A percentile compares a stretch with the other conserved stretches of the same genome.
Evolutionary conservation across 2,113 vertebrate species (phyloP).

Genomic region (Triplophysa tibetana): DNA sequence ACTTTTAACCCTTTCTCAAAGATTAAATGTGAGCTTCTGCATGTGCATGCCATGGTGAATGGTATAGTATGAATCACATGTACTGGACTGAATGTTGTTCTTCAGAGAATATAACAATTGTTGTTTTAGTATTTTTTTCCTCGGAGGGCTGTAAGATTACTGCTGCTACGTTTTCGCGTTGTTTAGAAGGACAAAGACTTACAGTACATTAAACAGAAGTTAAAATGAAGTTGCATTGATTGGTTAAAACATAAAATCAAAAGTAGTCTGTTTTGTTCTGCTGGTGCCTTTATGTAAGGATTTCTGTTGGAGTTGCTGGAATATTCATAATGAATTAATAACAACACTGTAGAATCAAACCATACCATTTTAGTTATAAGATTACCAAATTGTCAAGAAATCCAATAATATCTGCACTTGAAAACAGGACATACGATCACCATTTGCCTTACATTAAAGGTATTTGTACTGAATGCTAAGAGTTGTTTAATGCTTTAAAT

Average conservation of each 20-base stretch:
- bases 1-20: not conserved
- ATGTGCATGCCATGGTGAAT: not conserved
- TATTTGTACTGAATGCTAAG: not conserved
- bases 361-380: not conserved
- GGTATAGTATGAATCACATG: not conserved
- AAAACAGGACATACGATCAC: not conserved
- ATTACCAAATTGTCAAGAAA: not conserved
- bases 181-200: not conserved
- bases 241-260: conserved; percentile 4
- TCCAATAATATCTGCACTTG: not conserved
- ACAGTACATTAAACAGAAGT: not conserved
- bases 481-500: not conserved
- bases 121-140: not conserved
- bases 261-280: not conserved
- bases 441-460: conserved; percentile 16
- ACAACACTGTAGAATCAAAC: not conserved
- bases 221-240: not conserved
- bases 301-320: not conserved
- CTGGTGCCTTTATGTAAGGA: not conserved
- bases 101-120: not conserved
- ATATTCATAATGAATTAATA: not conserved
- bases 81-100: not conserved
- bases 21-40: not conserved
- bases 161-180: not conserved
- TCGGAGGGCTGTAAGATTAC: not conserved